Base-by-base conservation (phyloP, 2,113 vertebrate genomes). In the Empidonax alnorum region DNA sequence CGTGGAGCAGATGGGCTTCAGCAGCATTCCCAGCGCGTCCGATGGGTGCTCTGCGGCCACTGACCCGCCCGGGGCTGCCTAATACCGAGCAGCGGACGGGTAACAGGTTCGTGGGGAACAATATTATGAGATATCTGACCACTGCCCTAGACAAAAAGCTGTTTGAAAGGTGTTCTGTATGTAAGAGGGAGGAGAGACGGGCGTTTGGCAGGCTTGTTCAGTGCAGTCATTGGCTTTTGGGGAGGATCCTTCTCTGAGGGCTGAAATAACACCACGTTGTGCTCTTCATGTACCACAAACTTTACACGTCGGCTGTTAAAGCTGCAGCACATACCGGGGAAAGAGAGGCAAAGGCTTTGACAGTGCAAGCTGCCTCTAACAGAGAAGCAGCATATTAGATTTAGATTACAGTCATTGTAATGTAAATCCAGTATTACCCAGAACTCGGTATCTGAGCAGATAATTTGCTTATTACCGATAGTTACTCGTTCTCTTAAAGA, bases 201-300 rank as follows among this genome's bases (percentile, higher is more conserved):
- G 79, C 31, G 37, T 74, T 93, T 90, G 93, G 88, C 92, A 91
- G 84, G 56, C 55, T 95, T 17, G 52, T 52, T 95, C 91, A 35
- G 90, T 74, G 94, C 94, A 94, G 92, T 94, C 94, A 97, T 95
- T 96, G 91, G 94, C 93, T 95, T 95, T 56, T 94, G 92, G 88
- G 93, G 94, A 96, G 92, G 89, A 91, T 89, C 92, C 87, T 91
- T 87, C 84, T 89, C 80, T 3, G 41, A 85, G 82, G 80, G 73
- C 73, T 88, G 82, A 89, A 96, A 95, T 91, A 93, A 93, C 78
- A 79, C 66, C 87, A 94, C 86, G 63, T 63, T 95, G 84, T 88
- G 90, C 58, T 94, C 85, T 91, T 92, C 79, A 3, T 66, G 55
- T 92, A 76, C 71, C 77, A 68, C 91, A 95, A 96, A 97, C 94